Evolutionary conservation across 2,113 vertebrate species (phyloP), one percentile per base, ranked within the genome.

Genomic region (Marcusenius ussheri): DNA sequence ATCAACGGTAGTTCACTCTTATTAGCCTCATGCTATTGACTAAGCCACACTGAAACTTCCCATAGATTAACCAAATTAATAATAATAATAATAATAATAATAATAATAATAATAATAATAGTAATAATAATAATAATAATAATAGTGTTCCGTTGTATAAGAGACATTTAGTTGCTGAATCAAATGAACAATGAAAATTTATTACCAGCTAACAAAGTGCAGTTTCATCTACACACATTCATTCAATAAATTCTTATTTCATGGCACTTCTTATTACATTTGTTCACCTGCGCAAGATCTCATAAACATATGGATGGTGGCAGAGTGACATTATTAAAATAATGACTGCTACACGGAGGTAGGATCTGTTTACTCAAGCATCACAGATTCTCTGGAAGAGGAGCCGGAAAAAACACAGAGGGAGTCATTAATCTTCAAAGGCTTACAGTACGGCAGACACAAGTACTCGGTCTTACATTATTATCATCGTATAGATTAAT

Each of bases 371-470:
- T 86, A 86, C 47, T 86, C 83, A 50, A 31, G 42, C 83, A 5
- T 31, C 47, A 49, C 24, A 50, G 83, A 86, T 86, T 27, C 83
- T 50, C 45, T 27, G 47, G 10, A 86, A 47, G 50, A 47, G 47
- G 1, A 15, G 47, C 83, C 10, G 5, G 10, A 86, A 50, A 53
- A 47, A 86, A 86, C 46, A 49, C 47, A 49, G 8, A 11, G 47
- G 45, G 24, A 42, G n/a, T 86, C 83, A 86, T 86, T 86, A 50
- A 86, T 86, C 83, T 86, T 86, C 45, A 86, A 50, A 49, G n/a
- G 83, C n/a, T 27, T 31, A 86, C n/a, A 17, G 8, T 86, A 13
- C 10, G 2, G 5, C 83, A 24, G 24, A 24, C 47, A 27, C 83
- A 86, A 86, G 45, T 27, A 50, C n/a, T 85, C 83, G 31, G 83